Percentiles rank a stretch among this genome's conserved stretches.
These are phyloP conservation scores for Labia minor DNA, from an alignment of 2,888 invertebrate species.

Conservation along the genomic window DNA sequence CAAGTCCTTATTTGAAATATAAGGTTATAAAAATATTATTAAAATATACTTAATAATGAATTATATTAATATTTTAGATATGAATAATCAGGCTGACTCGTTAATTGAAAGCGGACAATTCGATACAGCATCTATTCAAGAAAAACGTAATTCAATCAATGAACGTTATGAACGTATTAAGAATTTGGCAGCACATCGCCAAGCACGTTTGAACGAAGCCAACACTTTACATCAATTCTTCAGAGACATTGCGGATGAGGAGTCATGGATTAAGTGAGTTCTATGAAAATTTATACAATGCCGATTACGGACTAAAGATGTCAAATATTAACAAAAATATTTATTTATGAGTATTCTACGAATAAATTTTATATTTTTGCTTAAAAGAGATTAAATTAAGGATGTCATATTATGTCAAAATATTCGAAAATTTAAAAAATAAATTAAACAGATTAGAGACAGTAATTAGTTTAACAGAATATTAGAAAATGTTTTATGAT, in stretches of 20 bases:
- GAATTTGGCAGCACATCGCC: conserved; percentile 82
- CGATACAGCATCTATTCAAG: conserved; percentile 90
- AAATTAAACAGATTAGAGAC: too few species aligned
- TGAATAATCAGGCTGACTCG: conserved; percentile 93
- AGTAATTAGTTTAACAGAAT: too few species aligned
- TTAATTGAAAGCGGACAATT: conserved; percentile 94
- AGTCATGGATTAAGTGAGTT: conserved; percentile 91
- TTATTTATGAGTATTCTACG: neutral
- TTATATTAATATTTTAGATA: conserved; percentile 46
- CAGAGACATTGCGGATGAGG: conserved; percentile 97
- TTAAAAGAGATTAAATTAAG: too few species aligned
- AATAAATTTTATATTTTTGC: conserved; percentile 28
- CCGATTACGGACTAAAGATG: neutral
- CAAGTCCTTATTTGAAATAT: too few species aligned
- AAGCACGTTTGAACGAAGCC: conserved; percentile 87
- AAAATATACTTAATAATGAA: too few species aligned
- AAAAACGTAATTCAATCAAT: conserved; percentile 90
- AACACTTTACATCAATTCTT: conserved; percentile 98
- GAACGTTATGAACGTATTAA: conserved; percentile 91
- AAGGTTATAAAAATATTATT: neutral
- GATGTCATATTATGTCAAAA: too few species aligned
- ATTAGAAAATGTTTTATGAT: too few species aligned
- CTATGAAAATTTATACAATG: neutral
- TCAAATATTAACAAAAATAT: conserved; percentile 25
- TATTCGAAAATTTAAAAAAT: too few species aligned